A percentile compares a stretch with the other conserved stretches of the same genome.
Conservation (phyloP, 2,797 vertebrate genomes). For the Phoxinus dragarum region DNA sequence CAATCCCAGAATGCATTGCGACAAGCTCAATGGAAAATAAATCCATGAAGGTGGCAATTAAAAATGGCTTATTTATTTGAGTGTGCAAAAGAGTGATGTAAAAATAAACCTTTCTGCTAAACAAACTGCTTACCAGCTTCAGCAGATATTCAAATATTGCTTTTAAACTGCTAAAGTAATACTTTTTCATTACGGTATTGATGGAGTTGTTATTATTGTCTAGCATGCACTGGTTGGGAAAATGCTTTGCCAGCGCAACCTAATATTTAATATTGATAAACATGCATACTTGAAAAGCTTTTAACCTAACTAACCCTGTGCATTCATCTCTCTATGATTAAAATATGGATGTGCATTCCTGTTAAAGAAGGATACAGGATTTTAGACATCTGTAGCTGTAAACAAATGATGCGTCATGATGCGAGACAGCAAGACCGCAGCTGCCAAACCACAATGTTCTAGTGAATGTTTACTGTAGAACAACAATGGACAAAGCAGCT, state of each 20-base stretch:
- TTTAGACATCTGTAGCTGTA: background rate
- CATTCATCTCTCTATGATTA: conserved; percentile 49
- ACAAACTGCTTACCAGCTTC: conserved; percentile 22
- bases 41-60: conserved; percentile 2
- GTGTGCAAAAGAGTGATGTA: background rate
- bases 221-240: conserved; percentile 58
- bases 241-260: conserved; percentile 62
- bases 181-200: conserved; percentile 60
- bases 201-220: conserved; percentile 68
- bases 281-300: conserved; percentile 45
- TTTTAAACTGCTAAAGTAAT: conserved; percentile 42
- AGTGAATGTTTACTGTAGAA: background rate
- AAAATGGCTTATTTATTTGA: background rate
- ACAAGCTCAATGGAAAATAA: background rate
- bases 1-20: background rate
- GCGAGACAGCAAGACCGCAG: background rate
- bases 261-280: conserved; percentile 71
- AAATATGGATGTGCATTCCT: conserved; percentile 26
- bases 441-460: background rate
- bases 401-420: background rate
- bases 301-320: conserved; percentile 39
- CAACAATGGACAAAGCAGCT: background rate
- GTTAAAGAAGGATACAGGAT: conserved; percentile 11
- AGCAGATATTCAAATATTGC: conserved; percentile 42
- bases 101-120: conserved; percentile 8